Conservation (phyloP, 2,888 invertebrate species). For the Heliconius aoede region DNA sequence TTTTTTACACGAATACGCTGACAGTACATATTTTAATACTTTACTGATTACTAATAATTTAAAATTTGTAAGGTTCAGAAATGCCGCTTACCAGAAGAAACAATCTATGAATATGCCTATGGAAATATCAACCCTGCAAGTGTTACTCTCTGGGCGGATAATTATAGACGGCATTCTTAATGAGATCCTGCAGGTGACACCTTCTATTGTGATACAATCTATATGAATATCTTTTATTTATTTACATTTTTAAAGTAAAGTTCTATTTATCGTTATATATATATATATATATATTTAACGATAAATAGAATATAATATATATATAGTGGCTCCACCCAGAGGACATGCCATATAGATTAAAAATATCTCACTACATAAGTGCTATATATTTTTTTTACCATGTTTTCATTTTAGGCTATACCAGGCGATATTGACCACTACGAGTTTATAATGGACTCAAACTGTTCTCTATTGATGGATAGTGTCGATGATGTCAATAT, state of each 20-base stretch:
- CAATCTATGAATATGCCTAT: conserved; percentile 52
- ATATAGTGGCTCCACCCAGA: too few relatives aligned
- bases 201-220: conserved; percentile 20
- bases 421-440: conserved; percentile 62
- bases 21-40: too few relatives aligned
- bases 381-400: not conserved
- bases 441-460: conserved; percentile 67
- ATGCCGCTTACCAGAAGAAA: conserved; percentile 51
- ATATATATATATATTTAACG: too few relatives aligned
- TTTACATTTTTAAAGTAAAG: too few relatives aligned
- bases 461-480: conserved; percentile 73
- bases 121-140: conserved; percentile 70
- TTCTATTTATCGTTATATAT: too few relatives aligned
- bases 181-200: conserved; percentile 65
- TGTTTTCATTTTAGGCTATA: conserved; percentile 46
- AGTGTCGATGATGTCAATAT: conserved; percentile 58
- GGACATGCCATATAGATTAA: not conserved
- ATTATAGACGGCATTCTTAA: conserved; percentile 75
- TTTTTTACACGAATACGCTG: too few relatives aligned
- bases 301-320: too few relatives aligned
- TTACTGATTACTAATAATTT: too few relatives aligned
- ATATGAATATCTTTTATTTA: not conserved
- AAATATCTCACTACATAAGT: too few relatives aligned
- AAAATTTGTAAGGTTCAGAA: conserved; percentile 54
- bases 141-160: conserved; percentile 72